phyloP scores from a whole-genome alignment of 2,888 invertebrate genomes.

The Lepidochrysops patricia region DNA sequence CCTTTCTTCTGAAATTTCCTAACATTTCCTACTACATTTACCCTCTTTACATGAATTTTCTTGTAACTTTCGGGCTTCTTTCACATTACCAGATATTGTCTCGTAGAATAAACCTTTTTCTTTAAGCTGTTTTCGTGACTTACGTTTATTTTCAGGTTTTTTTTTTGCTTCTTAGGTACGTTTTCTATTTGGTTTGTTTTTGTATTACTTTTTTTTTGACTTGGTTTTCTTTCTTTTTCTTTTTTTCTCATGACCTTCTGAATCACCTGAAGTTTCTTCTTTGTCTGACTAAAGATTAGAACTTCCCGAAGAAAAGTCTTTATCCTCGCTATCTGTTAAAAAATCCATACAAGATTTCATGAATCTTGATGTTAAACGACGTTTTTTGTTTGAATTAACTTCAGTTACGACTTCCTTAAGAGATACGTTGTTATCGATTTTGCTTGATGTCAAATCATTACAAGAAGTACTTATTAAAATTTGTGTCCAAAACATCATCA shows the following conservation, averaged over 20 bases:
- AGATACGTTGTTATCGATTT: too few relatives aligned
- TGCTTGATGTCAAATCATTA: slow-evolving; percentile 2
- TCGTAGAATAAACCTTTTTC: slow-evolving; percentile 16
- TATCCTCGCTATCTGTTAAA: slow-evolving; percentile 17
- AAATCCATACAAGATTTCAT: slow-evolving; percentile 19
- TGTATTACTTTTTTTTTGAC: slow-evolving; percentile 4
- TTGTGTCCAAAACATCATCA: slow-evolving; percentile 16
- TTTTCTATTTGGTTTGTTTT: slow-evolving; percentile 9
- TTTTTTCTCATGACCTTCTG: slow-evolving; percentile 15
- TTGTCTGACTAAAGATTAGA: slow-evolving; percentile 19
- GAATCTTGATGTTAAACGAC: slow-evolving; percentile 15
- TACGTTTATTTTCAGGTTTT: slow-evolving; percentile 12
- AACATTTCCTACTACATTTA: slow-evolving; percentile 21
- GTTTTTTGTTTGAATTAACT: slow-evolving; percentile 12
- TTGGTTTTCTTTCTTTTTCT: slow-evolving; percentile 19
- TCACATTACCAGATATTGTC: slow-evolving; percentile 13
- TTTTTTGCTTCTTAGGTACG: slow-evolving; percentile 9
- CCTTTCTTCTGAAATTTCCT: slow-evolving; percentile 21
- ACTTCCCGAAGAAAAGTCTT: slow-evolving; percentile 19
- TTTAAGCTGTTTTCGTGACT: slow-evolving; percentile 13
- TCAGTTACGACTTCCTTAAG: too few relatives aligned
- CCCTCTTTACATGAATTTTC: slow-evolving; percentile 15
- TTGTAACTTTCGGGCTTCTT: slow-evolving; percentile 14
- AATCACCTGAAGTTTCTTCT: slow-evolving; percentile 16
- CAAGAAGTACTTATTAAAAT: slow-evolving; percentile 16